A percentile compares a stretch with the other conserved stretches of the same genome.
Evolutionary conservation across 2,113 vertebrate species (phyloP).

Genomic region (Carassius gibelio): DNA sequence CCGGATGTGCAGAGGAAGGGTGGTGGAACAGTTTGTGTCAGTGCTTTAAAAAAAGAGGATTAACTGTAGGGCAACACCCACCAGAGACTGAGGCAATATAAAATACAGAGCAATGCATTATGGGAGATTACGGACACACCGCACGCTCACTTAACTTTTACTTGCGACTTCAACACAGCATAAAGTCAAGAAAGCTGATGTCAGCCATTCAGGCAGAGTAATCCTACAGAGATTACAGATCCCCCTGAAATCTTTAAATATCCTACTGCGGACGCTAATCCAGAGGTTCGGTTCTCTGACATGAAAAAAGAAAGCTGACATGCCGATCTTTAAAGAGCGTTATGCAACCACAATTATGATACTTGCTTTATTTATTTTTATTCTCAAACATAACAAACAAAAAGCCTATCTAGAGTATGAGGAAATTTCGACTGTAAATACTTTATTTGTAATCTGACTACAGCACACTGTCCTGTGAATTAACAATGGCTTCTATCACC

Average conservation of each 20-base stretch:
- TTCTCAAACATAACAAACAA: neutral
- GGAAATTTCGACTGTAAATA: neutral
- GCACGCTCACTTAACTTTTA: neutral
- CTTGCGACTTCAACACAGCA: neutral
- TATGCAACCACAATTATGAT: slow-evolving; percentile 10
- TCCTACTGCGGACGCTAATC: neutral
- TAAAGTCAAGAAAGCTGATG: slow-evolving; percentile 20
- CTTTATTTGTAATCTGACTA: slow-evolving; percentile 7
- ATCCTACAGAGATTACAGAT: slow-evolving; percentile 21
- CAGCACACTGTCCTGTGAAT: slow-evolving; percentile 8
- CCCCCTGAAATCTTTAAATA: neutral
- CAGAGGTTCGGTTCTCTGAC: neutral
- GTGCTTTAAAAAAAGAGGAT: slow-evolving; percentile 17
- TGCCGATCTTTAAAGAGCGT: slow-evolving; percentile 8
- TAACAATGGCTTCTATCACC: slow-evolving; percentile 23
- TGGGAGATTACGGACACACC: neutral
- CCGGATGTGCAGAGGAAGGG: neutral
- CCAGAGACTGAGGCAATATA: slow-evolving; percentile 6
- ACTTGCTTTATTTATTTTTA: neutral
- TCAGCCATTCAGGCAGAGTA: neutral
- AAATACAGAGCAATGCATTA: slow-evolving; percentile 10
- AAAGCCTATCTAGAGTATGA: neutral
- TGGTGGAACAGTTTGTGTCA: neutral
- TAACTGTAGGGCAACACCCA: neutral
- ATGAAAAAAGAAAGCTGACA: neutral